Evolutionary conservation across 2,113 vertebrate genomes (phyloP), one percentile per base, ranked within the genome.

Genomic region (Puntigrus tetrazona): DNA sequence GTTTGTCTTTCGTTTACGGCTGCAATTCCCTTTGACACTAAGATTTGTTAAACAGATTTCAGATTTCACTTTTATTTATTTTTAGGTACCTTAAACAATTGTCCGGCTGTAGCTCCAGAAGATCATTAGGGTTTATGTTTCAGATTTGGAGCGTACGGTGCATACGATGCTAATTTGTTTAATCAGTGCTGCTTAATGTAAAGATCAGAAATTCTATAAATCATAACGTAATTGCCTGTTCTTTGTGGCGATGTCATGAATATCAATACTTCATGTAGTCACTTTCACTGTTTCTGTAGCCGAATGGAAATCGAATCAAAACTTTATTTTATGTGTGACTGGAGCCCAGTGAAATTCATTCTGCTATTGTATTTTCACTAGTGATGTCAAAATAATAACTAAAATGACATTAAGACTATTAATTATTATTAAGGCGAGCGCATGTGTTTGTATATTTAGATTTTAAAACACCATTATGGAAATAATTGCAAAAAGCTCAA

Each of bases 51-150:
- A 57, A 45, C 14, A 59, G 36, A 72, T 72, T 59, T 78, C 10
- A 31, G 34, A 45, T 85, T 59, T 59, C 45, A 61, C 25, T 9
- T 27, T 84, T 84, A 88, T 86, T 86, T 88, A 84, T 86, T 84
- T 63, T 34, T 73, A 81, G 87, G 84, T 88, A 86, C 81, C 59
- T 59, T 69, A 55, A 72, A 29, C 7, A 83, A 8, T 29, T 41
- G 14, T 55, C 25, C 45, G 25, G 3, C 1, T 7, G 5, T 73
- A 81, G 20, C 10, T 47, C 45, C 34, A 5, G 43, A 29, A 45
- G 29, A 57, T 55, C 3, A 18, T 52, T 41, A 43, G 10, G 41
- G 14, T 75, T 79, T 55, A 7, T n/a, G n/a, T 29, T 70, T 84
- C 45, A 22, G 11, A 78, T 78, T 38, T 38, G 20, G 75, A 16